phyloP scores from a whole-genome alignment of 2,888 invertebrate species.

The Gastracanthus pulcherrimus region DNA sequence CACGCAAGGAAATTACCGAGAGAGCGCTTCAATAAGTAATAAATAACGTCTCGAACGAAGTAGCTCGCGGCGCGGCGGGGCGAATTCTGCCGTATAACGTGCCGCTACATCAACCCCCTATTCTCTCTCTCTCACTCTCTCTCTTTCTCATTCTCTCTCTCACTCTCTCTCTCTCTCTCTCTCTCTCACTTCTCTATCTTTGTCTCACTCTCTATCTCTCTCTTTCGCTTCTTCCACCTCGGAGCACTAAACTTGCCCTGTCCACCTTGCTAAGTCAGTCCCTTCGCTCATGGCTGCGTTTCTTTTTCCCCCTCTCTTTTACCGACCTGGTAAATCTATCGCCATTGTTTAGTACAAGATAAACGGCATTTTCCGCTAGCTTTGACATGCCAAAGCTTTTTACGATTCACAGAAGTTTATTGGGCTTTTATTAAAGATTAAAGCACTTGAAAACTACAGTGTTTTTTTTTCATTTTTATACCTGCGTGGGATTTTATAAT shows the following conservation, averaged over 20 bases:
- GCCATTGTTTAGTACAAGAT: slow-evolving; percentile 47
- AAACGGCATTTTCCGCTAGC: slow-evolving; percentile 40
- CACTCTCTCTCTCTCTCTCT: slow-evolving; percentile 33
- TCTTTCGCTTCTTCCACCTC: slow-evolving; percentile 18
- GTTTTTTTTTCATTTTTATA: too few species aligned
- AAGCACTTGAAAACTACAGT: too few species aligned
- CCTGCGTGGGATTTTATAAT: too few species aligned
- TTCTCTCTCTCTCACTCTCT: neutral
- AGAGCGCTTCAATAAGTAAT: slow-evolving; percentile 71
- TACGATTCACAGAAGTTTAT: slow-evolving; percentile 44
- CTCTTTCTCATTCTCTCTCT: slow-evolving; percentile 17
- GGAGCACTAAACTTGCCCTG: slow-evolving; percentile 12
- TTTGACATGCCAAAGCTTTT: slow-evolving; percentile 48
- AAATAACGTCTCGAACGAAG: slow-evolving; percentile 68
- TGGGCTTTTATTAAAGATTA: slow-evolving; percentile 38
- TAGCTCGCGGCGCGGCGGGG: slow-evolving; percentile 46
- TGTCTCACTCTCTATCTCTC: too few species aligned
- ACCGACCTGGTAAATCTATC: slow-evolving; percentile 40
- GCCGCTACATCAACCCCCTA: slow-evolving; percentile 26
- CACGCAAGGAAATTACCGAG: slow-evolving; percentile 70
- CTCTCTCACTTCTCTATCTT: too few species aligned
- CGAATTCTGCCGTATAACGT: slow-evolving; percentile 20
- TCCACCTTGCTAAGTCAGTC: slow-evolving; percentile 29
- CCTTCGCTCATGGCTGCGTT: neutral
- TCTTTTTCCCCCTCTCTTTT: slow-evolving; percentile 3